Evolutionary conservation across 2,113 vertebrate genomes (phyloP), one percentile per base, ranked within the genome.

Genomic region (Pomatorhinus ruficollis): DNA sequence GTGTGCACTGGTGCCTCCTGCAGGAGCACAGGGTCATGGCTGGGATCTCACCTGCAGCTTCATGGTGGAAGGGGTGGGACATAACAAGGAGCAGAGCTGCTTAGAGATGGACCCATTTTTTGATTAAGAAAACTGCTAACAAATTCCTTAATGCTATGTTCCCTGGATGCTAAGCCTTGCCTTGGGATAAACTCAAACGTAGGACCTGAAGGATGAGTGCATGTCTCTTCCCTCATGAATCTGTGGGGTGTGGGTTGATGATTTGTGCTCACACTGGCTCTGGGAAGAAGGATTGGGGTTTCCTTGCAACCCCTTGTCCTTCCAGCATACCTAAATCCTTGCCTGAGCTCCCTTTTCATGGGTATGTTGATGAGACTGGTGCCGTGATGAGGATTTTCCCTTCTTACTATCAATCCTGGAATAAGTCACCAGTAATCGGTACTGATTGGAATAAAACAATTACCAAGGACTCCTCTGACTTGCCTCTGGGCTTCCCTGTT

Each of bases 21-120:
- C 50, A 54, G 50, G 42, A 37, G 20, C 14, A 6, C 0, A 0
- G n/a, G 33, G 9, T 22, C 1, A 2, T 20, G 64, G 35, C 19
- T 85, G 56, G n/a, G 56, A 8, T 39, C 52, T 54, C 40, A 27
- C 50, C 1, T 40, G 22, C 24, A 54, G 16, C 15, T 3, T 3
- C 3, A 3, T 15, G 15, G 15, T 14, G 2, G 70, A 50, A 53
- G 20, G 19, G 23, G 2, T 91, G 16, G 30, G 68, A 30, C 9
- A 5, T 22, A 54, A 52, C 7, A 21, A 56, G 71, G 44, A 87
- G 59, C 68, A 87, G 81, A 81, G 28, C 82, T 95, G 60, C 60
- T 75, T 65, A 35, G 53, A 89, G 33, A 10, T 5, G 10, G 33
- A n/a, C 28, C 6, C 7, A 7, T 60, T 31, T 84, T 84, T 87